These are phyloP conservation scores for Phaonia tiefii DNA, from an alignment of 2,888 invertebrate species.

Conservation along the genomic window DNA sequence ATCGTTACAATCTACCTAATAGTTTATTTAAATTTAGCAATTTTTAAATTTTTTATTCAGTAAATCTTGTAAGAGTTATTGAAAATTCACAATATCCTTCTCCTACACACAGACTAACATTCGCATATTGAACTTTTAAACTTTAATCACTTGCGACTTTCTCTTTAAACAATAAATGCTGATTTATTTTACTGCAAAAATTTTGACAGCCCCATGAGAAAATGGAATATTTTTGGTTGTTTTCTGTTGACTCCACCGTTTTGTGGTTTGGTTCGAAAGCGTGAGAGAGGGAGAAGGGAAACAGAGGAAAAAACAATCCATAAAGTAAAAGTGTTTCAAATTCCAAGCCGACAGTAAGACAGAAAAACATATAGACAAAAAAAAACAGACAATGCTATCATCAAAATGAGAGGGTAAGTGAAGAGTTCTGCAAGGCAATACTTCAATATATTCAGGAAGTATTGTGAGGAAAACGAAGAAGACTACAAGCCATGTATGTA, in stretches of 20 bases:
- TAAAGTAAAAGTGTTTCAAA: constrained; percentile 21
- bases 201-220: constrained; percentile 44
- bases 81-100: too few species aligned
- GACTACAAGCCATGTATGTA: too few species aligned
- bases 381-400: neutral
- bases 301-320: neutral
- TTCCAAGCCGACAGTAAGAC: neutral
- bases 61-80: too few species aligned
- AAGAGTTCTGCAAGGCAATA: constrained; percentile 3
- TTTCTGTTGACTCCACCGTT: neutral
- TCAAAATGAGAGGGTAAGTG: neutral
- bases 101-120: neutral
- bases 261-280: constrained; percentile 4
- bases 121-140: constrained; percentile 1
- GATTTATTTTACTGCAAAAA: constrained; percentile 56
- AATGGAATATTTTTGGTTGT: neutral
- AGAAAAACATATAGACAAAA: neutral
- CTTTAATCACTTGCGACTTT: constrained; percentile 51
- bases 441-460: neutral
- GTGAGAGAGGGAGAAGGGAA: too few species aligned
- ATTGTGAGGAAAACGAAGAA: neutral
- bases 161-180: constrained; percentile 36
- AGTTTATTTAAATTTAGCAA: too few species aligned
- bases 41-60: too few species aligned
- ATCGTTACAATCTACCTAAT: too few species aligned